phyloP scores from a whole-genome alignment of 2,113 vertebrate species.

The Cochlearius cochlearius region DNA sequence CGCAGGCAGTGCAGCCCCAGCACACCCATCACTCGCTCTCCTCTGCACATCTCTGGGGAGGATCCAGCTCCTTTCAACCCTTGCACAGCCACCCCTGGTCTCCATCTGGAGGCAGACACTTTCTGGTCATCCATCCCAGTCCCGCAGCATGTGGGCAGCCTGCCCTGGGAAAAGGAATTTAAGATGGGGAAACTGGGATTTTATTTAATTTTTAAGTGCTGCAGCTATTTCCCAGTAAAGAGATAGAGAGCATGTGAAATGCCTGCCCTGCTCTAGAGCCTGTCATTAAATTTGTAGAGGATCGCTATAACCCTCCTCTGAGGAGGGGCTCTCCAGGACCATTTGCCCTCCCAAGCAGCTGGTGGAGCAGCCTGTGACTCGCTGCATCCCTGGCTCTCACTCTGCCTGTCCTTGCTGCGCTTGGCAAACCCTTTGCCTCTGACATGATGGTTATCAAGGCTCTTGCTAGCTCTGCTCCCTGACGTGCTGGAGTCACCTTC shows the following conservation, averaged over 20 bases:
- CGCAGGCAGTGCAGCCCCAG: not conserved
- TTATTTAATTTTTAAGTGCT: not conserved
- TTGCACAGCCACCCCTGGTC: not conserved
- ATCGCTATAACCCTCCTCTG: not conserved
- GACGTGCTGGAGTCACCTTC: not conserved
- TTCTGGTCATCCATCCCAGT: not conserved
- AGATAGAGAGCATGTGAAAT: not conserved
- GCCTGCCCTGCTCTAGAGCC: not conserved
- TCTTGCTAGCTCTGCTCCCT: not conserved
- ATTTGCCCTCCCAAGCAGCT: rapidly evolving
- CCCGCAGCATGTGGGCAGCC: rapidly evolving
- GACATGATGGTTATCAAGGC: rapidly evolving
- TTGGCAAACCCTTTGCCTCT: not conserved
- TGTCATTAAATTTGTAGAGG: not conserved
- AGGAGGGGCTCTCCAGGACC: not conserved
- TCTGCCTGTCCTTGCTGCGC: rapidly evolving
- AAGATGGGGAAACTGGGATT: not conserved
- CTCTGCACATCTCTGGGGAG: not conserved
- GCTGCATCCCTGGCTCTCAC: rapidly evolving
- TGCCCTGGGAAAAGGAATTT: not conserved
- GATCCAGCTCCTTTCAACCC: not conserved
- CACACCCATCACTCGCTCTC: rapidly evolving
- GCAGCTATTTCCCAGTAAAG: not conserved
- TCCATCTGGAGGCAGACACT: not conserved
- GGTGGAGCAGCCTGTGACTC: not conserved